Conservation (phyloP, 1,140 invertebrate species). For the Gonioctena quinquepunctata region DNA sequence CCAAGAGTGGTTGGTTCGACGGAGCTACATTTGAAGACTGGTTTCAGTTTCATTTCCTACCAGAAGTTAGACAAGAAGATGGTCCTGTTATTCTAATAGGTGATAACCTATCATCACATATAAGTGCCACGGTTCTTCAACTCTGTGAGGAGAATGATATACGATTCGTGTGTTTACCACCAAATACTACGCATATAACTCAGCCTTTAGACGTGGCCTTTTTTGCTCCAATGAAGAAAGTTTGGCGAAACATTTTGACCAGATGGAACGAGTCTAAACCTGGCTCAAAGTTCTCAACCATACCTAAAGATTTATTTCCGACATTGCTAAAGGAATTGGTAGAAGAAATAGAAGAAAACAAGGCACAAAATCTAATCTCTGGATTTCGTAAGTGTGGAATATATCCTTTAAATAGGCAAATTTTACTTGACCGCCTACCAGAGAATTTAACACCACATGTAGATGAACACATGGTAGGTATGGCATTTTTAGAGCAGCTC, state of each 20-base stretch:
- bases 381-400: not conserved
- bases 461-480: not conserved
- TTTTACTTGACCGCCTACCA: not conserved
- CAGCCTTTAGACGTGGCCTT: slow-evolving; percentile 54
- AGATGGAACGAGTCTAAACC: slow-evolving; percentile 4
- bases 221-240: slow-evolving; percentile 51
- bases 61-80: not conserved
- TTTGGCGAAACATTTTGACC: slow-evolving; percentile 48
- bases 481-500: not conserved
- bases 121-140: slow-evolving; percentile 9
- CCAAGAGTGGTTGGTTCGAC: slow-evolving; percentile 52
- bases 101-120: slow-evolving; percentile 11
- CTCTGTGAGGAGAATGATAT: slow-evolving; percentile 47
- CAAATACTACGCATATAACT: slow-evolving; percentile 50
- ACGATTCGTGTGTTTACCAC: slow-evolving; percentile 50
- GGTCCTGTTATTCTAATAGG: slow-evolving; percentile 2
- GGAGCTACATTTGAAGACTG: slow-evolving; percentile 30
- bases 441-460: not conserved
- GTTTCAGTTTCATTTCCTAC: not conserved
- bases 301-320: not conserved
- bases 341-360: not conserved
- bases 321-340: not conserved
- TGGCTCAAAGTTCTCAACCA: not conserved
- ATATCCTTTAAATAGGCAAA: not conserved
- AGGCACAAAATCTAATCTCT: not conserved